These are phyloP conservation scores for Anoplophora glabripennis DNA, from an alignment of 1,140 invertebrate species.

Conservation along the genomic window DNA sequence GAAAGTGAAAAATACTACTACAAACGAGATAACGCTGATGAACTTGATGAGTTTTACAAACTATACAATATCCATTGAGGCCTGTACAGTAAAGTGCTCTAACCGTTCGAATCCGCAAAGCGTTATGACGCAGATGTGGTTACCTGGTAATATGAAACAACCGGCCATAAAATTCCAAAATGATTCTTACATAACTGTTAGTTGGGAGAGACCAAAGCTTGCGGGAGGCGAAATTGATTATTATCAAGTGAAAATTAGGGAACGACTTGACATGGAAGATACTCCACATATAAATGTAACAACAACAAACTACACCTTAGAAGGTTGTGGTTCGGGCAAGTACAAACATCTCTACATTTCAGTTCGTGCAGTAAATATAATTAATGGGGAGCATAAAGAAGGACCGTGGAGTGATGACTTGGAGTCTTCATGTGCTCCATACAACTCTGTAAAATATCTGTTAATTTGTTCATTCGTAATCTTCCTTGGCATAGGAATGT, in stretches of 20 bases:
- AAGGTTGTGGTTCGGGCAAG: constrained; percentile 46
- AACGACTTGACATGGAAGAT: neutral
- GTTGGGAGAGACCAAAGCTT: constrained; percentile 57
- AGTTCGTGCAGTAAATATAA: constrained; percentile 32
- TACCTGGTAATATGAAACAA: constrained; percentile 53
- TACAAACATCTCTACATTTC: constrained; percentile 39
- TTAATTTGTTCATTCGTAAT: neutral
- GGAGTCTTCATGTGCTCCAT: constrained; percentile 7
- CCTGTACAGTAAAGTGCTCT: constrained; percentile 71
- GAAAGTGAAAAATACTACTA: neutral
- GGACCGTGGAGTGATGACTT: constrained; percentile 50
- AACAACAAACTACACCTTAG: constrained; percentile 32
- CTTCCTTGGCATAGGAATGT: no score
- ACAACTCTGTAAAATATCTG: neutral
- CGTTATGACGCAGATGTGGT: constrained; percentile 58
- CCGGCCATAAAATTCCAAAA: constrained; percentile 53
- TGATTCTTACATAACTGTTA: constrained; percentile 51
- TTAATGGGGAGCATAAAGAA: constrained; percentile 29
- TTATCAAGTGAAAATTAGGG: constrained; percentile 54
- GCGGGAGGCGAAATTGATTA: constrained; percentile 61
- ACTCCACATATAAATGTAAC: neutral
- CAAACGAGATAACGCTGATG: constrained; percentile 27
- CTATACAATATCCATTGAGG: constrained; percentile 64
- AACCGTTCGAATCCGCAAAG: constrained; percentile 47
- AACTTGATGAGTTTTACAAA: constrained; percentile 54